Conservation (phyloP, 2,888 invertebrate genomes). For the Drosophila meridiana region DNA sequence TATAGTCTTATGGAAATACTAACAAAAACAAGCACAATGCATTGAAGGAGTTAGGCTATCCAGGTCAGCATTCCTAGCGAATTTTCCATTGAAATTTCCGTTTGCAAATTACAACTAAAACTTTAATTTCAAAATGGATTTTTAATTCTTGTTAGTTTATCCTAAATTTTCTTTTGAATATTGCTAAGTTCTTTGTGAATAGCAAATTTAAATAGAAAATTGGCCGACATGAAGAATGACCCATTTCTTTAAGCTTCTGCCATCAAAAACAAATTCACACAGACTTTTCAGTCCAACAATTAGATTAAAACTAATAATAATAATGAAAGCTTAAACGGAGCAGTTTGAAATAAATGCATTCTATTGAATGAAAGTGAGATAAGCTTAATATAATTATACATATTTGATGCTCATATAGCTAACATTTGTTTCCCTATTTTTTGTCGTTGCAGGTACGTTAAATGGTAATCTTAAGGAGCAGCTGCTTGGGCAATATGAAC, state of each 20-base stretch:
- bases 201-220: neutral
- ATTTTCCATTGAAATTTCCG: neutral
- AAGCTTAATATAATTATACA: neutral
- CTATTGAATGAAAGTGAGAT: neutral
- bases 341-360: neutral
- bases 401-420: neutral
- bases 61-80: neutral
- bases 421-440: neutral
- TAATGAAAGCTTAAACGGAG: neutral
- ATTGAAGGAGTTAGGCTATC: neutral
- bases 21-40: neutral
- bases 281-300: too few species aligned
- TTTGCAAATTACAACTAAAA: neutral
- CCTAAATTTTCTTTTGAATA: neutral
- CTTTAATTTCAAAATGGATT: neutral
- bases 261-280: too few species aligned
- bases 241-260: neutral
- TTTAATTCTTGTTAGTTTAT: neutral
- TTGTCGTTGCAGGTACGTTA: slow-evolving; percentile 52
- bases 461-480: slow-evolving; percentile 27
- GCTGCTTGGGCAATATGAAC: slow-evolving; percentile 15
- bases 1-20: too few species aligned
- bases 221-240: neutral
- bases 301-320: neutral
- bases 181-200: neutral